These are phyloP conservation scores for Brachyistius frenatus DNA, from an alignment of 2,113 vertebrate species.

Conservation along the genomic window DNA sequence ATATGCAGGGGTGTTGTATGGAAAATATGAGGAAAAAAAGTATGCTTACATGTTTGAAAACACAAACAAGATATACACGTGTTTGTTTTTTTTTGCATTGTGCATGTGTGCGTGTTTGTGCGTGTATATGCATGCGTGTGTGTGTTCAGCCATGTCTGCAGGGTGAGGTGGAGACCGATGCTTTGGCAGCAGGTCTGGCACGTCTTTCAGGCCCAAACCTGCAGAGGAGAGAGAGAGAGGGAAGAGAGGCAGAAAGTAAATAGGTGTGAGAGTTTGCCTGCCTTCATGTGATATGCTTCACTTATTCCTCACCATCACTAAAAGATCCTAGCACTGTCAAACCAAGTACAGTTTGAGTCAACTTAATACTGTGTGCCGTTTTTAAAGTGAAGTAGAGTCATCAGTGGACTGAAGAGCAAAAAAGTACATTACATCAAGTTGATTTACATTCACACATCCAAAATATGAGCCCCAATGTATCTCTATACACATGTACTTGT, in stretches of 20 bases:
- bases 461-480: not conserved
- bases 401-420: not conserved
- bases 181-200: slow-evolving; percentile 87
- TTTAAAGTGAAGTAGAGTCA: not conserved
- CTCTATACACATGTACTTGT: not conserved
- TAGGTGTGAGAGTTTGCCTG: slow-evolving; percentile 58
- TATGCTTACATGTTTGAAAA: slow-evolving; percentile 23
- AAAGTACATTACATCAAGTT: not conserved
- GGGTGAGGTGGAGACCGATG: slow-evolving; percentile 84
- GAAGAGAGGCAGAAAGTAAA: slow-evolving; percentile 56
- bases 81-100: slow-evolving; percentile 6
- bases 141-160: slow-evolving; percentile 83
- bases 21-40: slow-evolving; percentile 15
- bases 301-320: slow-evolving; percentile 37
- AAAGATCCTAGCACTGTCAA: slow-evolving; percentile 32
- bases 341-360: slow-evolving; percentile 12
- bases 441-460: not conserved
- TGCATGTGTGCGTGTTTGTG: slow-evolving; percentile 11
- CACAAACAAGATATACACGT: slow-evolving; percentile 1
- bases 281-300: slow-evolving; percentile 57
- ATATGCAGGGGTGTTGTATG: not conserved
- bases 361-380: not conserved
- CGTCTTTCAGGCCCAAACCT: slow-evolving; percentile 87
- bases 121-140: slow-evolving; percentile 44
- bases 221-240: slow-evolving; percentile 60